A percentile compares a stretch with the other conserved stretches of the same genome.
Evolutionary conservation across 35 echinoderm and acorn worm genomes (phyloP).

Genomic region (Strongylocentrotus purpuratus): DNA sequence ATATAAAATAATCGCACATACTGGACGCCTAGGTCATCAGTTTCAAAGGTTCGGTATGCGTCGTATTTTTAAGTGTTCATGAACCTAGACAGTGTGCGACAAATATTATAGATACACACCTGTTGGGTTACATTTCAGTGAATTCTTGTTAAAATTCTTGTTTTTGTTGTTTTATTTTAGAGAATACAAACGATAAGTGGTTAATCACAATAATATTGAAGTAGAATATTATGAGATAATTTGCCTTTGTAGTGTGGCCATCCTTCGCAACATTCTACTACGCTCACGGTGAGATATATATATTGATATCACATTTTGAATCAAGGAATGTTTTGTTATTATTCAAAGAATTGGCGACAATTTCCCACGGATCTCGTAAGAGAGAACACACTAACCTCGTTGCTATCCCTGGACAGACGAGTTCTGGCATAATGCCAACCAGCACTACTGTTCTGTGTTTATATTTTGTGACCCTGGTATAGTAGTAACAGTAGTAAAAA

Average conservation of each 20-base stretch:
- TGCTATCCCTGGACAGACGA: background rate
- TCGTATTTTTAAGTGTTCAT: background rate
- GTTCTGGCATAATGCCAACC: background rate
- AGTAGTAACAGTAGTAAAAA: background rate
- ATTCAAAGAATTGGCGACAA: background rate
- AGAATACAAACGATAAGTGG: background rate
- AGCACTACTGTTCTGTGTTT: background rate
- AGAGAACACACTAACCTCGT: background rate
- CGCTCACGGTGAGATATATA: background rate
- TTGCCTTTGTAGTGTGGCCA: too few species aligned
- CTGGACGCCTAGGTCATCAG: background rate
- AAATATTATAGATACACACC: background rate
- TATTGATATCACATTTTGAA: background rate
- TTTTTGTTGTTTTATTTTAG: background rate
- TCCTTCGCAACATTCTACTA: background rate
- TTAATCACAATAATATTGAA: background rate
- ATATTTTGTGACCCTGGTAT: background rate
- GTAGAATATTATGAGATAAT: too few species aligned
- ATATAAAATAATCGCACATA: background rate
- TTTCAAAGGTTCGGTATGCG: background rate
- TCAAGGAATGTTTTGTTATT: background rate
- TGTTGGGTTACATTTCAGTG: background rate
- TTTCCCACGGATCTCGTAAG: background rate
- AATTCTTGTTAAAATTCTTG: background rate
- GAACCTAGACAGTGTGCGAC: background rate